Evolutionary conservation across 1,140 invertebrate species (phyloP).

Genomic region (Drosophila arawakana): DNA sequence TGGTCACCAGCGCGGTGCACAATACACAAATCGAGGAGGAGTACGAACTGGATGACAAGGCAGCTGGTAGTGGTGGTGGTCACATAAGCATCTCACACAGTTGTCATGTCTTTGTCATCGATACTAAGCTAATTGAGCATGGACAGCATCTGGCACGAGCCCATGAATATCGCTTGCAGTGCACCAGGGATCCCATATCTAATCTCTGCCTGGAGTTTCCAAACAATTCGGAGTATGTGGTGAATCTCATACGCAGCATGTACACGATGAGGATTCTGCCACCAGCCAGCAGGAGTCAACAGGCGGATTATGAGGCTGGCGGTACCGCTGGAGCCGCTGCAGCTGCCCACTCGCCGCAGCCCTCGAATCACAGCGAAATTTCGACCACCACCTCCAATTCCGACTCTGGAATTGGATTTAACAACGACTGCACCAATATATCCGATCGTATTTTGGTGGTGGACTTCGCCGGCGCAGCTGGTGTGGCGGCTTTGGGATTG

Average conservation of each 20-base stretch:
- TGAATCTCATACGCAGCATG: constrained; percentile 89
- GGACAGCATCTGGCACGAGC: constrained; percentile 91
- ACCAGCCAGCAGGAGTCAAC: constrained; percentile 64
- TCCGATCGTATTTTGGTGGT: constrained; percentile 93
- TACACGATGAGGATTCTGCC: constrained; percentile 86
- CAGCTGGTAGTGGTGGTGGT: constrained; percentile 28
- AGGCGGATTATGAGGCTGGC: constrained; percentile 50
- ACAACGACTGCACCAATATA: constrained; percentile 93
- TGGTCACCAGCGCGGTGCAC: constrained; percentile 92
- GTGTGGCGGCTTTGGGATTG: constrained; percentile 20
- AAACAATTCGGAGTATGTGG: constrained; percentile 93
- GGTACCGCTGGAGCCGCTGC: constrained; percentile 37
- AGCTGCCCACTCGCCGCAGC: constrained; percentile 90
- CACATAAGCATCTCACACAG: constrained; percentile 90
- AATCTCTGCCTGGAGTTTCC: constrained; percentile 95
- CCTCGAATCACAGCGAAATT: constrained; percentile 91
- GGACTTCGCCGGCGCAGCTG: constrained; percentile 87
- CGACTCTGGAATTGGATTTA: constrained; percentile 97
- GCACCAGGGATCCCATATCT: constrained; percentile 89
- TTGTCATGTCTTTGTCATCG: constrained; percentile 97
- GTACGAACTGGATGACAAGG: constrained; percentile 63
- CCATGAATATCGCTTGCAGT: constrained; percentile 91
- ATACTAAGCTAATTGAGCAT: constrained; percentile 93
- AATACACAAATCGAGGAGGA: constrained; percentile 83
- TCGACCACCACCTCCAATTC: constrained; percentile 96